phyloP scores from a whole-genome alignment of 1,140 invertebrate genomes.

The Penaeus chinensis region DNA sequence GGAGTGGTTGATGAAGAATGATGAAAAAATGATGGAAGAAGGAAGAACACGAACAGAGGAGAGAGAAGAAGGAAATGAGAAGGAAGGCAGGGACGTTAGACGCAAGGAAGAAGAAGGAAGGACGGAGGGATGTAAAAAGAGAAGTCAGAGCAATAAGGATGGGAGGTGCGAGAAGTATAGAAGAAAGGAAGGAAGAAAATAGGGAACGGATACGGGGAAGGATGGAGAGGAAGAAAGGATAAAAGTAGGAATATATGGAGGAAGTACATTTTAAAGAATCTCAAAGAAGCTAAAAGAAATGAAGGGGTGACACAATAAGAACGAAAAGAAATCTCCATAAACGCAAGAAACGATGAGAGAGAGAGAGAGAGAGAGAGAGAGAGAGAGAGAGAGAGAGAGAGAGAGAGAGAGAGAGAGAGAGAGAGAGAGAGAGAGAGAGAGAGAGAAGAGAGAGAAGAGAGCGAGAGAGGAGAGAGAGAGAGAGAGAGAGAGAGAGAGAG shows the following conservation, averaged over 20 bases:
- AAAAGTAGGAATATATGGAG: not conserved
- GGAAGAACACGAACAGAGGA: no score
- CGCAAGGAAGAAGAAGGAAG: not conserved
- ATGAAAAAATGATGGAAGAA: no score
- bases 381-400: not conserved
- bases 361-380: not conserved
- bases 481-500: not conserved
- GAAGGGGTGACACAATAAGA: not conserved
- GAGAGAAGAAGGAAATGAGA: no score
- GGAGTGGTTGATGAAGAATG: no score
- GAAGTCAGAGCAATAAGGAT: not conserved
- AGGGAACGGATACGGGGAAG: not conserved
- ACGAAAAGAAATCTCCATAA: not conserved
- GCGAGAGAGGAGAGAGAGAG: not conserved
- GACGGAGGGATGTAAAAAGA: not conserved
- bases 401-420: not conserved
- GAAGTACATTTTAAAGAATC: not conserved
- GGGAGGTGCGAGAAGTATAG: not conserved
- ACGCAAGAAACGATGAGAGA: not conserved
- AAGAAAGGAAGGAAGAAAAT: not conserved
- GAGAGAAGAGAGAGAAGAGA: not conserved
- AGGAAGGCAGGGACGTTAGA: no score
- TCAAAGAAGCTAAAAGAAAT: not conserved
- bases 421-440: not conserved
- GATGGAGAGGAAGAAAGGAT: not conserved